These are phyloP conservation scores for Struthio camelus DNA, from an alignment of 2,113 vertebrate species.

Conservation along the genomic window DNA sequence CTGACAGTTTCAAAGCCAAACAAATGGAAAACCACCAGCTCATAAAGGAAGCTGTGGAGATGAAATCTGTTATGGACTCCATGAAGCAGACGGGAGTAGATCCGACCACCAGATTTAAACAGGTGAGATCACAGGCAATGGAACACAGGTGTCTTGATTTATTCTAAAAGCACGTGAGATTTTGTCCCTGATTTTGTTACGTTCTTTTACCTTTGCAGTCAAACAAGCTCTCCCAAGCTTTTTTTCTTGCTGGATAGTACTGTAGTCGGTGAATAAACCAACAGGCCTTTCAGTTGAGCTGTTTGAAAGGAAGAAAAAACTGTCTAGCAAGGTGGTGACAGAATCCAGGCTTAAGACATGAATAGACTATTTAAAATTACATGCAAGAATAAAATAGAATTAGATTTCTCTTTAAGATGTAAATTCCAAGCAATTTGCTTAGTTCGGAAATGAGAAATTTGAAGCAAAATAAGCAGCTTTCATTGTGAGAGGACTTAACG, in stretches of 20 bases:
- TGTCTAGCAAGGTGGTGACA: neutral
- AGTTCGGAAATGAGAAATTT: neutral
- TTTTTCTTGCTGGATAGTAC: neutral
- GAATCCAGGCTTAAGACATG: neutral
- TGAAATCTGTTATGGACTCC: constrained; percentile 93
- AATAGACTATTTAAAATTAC: constrained; percentile 9
- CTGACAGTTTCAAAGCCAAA: constrained; percentile 84
- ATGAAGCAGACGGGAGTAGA: constrained; percentile 96
- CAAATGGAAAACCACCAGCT: constrained; percentile 92
- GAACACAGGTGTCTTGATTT: neutral
- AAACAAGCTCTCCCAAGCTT: neutral
- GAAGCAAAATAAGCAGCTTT: constrained; percentile 30
- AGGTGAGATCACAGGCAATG: constrained; percentile 83
- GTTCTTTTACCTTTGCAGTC: neutral
- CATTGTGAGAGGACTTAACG: constrained; percentile 11
- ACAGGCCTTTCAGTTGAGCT: neutral
- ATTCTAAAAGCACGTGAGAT: neutral
- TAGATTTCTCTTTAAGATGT: constrained; percentile 16
- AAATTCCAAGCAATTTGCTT: constrained; percentile 1
- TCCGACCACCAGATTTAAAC: constrained; percentile 95
- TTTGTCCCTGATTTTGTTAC: neutral
- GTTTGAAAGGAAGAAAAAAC: neutral
- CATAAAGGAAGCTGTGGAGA: constrained; percentile 94
- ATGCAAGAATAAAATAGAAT: neutral
- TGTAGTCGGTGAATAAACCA: neutral